Evolutionary conservation across 2,113 vertebrate genomes (phyloP).

Genomic region (Phalacrocorax pelagicus): DNA sequence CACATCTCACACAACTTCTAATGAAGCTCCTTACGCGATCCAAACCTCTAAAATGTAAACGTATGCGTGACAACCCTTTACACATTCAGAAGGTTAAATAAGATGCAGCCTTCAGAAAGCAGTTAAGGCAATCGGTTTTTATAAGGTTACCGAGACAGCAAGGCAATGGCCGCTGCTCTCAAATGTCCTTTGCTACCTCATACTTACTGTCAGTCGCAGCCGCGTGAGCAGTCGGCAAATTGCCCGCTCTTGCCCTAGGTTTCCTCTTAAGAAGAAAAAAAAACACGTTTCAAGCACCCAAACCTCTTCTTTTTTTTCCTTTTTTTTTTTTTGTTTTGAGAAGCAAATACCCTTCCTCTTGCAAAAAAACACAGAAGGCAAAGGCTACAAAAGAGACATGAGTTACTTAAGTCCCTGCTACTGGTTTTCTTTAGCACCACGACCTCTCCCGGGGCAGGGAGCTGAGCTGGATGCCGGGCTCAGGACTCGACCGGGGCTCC

Average conservation of each 20-base stretch:
- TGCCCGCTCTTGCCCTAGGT: not conserved
- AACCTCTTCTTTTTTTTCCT: rapidly evolving
- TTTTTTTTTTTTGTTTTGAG: no score
- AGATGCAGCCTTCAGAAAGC: not conserved
- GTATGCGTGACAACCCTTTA: not conserved
- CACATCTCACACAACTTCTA: not conserved
- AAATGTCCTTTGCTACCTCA: not conserved
- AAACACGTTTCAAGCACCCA: not conserved
- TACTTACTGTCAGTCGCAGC: not conserved
- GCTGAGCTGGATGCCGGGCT: not conserved
- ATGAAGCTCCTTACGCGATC: no score
- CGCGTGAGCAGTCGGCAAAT: not conserved
- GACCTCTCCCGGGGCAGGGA: not conserved
- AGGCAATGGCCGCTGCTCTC: not conserved
- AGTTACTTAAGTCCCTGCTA: not conserved
- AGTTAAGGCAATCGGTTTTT: not conserved
- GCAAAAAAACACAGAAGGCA: not conserved
- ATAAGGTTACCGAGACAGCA: not conserved
- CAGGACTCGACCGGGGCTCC: not conserved
- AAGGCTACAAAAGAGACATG: not conserved
- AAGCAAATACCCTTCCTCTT: not conserved
- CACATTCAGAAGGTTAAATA: not conserved
- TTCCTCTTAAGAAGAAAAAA: not conserved
- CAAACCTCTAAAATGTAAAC: not conserved
- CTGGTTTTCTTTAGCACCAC: not conserved